Evolutionary conservation across 2,888 invertebrate genomes (phyloP), one percentile per base, ranked within the genome.

Genomic region (Pomacea canaliculata): DNA sequence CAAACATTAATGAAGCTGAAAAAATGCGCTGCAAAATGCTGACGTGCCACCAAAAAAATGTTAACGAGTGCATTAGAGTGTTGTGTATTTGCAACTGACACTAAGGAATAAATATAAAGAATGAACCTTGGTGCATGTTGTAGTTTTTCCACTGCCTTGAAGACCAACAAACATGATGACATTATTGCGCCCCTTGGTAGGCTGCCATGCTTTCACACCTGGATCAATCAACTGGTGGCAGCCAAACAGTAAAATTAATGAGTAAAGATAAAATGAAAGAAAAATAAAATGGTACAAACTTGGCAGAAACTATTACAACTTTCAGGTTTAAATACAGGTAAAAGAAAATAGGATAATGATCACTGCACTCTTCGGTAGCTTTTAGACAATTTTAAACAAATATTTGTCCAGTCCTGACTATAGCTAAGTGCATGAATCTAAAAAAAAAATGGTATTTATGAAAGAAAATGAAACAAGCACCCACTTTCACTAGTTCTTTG

Each of bases 161-260:
- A 99, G 93, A 87, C 99, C 99, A 74, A 99, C 99, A 93, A 99
- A 99, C 99, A 99, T 99, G 85, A 99, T 96, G 37, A 99, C 93
- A 92, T 99, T 99, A 68, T 96, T 94, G 89, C 95, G 95, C 72
- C 97, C 99, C 92, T 99, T 99, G 0, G 95, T 93, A 68, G 99
- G 99, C 88, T 96, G 96, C 92, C 96, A 98, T 8, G 98, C 96
- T 90, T 98, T 98, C 0, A 98, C 98, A 79, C 96, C 97, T 46
- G 99, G 99, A 92, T 99, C 99, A 71, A 99, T 97, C 76, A 98
- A 93, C 95, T 96, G 91, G 56, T 91, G 91, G 74, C 70, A 70
- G 37, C 71, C 23, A 62, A 16, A 19, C 7, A 19, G 60, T 19
- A 18, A 60, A 60, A 60, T 60, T 60, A 66, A 66, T 16, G 23